A percentile compares a stretch with the other conserved stretches of the same genome.
Evolutionary conservation across 2,797 vertebrate genomes (phyloP).

Genomic region (Dendrocincla fuliginosa): DNA sequence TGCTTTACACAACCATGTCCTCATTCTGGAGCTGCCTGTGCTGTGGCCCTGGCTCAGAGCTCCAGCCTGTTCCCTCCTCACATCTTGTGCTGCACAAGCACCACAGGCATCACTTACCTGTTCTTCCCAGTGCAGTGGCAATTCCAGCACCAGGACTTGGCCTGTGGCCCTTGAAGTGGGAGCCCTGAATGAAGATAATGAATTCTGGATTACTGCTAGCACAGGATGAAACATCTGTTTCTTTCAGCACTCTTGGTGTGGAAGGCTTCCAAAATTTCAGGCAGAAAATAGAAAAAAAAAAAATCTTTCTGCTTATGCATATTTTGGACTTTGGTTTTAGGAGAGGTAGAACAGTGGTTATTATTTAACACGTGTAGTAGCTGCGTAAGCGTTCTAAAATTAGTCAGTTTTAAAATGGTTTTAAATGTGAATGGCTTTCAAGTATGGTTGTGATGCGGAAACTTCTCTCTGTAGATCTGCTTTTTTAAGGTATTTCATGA

Average conservation of each 20-base stretch:
- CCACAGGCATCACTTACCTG: background rate
- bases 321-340: conserved; percentile 7
- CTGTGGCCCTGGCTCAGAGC: background rate
- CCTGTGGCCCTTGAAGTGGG: background rate
- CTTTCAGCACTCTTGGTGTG: background rate
- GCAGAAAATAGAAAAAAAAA: background rate
- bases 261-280: background rate
- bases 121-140: background rate
- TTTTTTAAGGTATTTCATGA: background rate
- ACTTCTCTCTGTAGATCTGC: background rate
- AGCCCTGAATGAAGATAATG: background rate
- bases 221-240: background rate
- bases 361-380: background rate
- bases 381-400: background rate
- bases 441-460: background rate
- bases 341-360: background rate
- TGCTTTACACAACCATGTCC: background rate
- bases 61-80: background rate
- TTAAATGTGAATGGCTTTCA: background rate
- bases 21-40: background rate
- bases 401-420: background rate
- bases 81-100: background rate
- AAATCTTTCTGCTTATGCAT: background rate
- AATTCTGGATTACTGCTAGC: background rate
- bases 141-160: background rate